Evolutionary conservation across 2,888 invertebrate genomes (phyloP).

Genomic region (Phoenoteleia sp.): DNA sequence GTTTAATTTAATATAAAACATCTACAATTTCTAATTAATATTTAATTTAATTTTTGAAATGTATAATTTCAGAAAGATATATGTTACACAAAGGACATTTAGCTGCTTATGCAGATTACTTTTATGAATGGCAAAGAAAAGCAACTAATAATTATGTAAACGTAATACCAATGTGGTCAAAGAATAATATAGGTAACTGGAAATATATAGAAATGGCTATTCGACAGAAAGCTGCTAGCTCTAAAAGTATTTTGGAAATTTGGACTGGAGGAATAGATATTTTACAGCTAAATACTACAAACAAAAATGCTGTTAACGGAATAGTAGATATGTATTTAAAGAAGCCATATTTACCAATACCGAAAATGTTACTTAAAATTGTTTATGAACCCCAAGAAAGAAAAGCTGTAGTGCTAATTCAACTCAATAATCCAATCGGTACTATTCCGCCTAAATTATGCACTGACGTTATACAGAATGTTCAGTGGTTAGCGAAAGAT

Average conservation of each 20-base stretch:
- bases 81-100: conserved; percentile 9
- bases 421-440: no score
- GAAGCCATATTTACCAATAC: neutral
- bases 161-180: conserved; percentile 18
- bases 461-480: no score
- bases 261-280: conserved; percentile 2
- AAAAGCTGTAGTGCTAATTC: no score
- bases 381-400: conserved; percentile 1
- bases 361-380: neutral
- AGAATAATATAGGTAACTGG: no score
- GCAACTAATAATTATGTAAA: neutral
- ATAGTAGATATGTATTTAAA: neutral
- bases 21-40: no score
- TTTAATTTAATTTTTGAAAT: no score
- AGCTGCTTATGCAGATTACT: neutral
- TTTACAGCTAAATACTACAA: neutral
- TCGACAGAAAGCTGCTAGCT: neutral
- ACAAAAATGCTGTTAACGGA: no score
- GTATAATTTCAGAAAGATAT: no score
- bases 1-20: no score
- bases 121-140: neutral
- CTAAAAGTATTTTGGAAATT: neutral
- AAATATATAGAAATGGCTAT: neutral
- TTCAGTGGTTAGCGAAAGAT: no score
- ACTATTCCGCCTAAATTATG: no score